Evolutionary conservation across 2,888 invertebrate genomes (phyloP).

Genomic region (Onthophagus sagittarius): DNA sequence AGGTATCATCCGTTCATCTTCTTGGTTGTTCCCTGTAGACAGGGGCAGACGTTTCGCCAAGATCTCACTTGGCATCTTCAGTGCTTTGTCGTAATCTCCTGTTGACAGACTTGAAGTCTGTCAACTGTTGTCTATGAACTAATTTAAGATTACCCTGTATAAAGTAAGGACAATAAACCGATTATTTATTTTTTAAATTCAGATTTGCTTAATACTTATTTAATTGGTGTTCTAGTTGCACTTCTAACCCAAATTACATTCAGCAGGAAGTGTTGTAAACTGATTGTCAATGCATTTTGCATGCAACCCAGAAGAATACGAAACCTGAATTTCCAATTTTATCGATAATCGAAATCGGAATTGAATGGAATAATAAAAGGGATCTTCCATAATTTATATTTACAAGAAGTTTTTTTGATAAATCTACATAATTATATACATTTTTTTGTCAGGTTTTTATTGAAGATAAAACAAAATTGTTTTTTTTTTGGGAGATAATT

Average conservation of each 20-base stretch:
- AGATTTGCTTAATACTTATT: neutral
- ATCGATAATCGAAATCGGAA: neutral
- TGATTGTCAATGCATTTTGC: neutral
- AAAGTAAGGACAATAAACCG: neutral
- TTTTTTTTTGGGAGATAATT: neutral
- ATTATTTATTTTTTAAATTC: neutral
- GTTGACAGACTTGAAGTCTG: no score
- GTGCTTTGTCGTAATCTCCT: no score
- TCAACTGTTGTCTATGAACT: no score
- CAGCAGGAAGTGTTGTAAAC: neutral
- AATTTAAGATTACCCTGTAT: no score
- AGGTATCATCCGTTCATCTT: no score
- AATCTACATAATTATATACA: no score
- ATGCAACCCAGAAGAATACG: neutral
- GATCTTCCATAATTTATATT: no score
- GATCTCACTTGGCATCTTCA: no score
- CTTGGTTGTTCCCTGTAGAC: no score
- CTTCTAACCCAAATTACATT: neutral
- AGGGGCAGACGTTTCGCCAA: no score
- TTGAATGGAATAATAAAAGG: neutral
- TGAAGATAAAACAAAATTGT: neutral
- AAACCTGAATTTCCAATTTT: neutral
- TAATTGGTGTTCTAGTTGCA: neutral
- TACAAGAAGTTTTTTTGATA: no score
- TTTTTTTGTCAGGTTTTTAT: no score